Conservation (phyloP, 1,140 invertebrate species). For the Drosophila parvula region DNA sequence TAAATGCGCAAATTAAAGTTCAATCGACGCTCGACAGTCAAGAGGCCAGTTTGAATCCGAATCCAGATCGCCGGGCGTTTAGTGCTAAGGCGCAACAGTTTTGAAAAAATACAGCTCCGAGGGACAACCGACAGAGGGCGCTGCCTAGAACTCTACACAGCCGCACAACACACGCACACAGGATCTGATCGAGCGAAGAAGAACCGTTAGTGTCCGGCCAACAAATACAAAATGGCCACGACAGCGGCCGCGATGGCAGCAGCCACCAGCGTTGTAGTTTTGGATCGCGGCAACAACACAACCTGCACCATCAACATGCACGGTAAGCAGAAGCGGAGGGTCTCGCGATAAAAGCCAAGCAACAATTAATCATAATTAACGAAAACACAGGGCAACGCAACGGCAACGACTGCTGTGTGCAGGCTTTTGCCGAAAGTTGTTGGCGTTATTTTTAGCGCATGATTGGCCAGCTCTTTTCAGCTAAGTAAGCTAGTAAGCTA, state of each 20-base stretch:
- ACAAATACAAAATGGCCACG: conserved; percentile 66
- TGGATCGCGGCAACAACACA: conserved; percentile 97
- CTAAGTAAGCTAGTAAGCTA: conserved; percentile 27
- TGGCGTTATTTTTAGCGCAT: conserved; percentile 78
- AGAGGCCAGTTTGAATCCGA: conserved; percentile 20
- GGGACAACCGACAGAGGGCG: conserved; percentile 24
- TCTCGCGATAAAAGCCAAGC: conserved; percentile 4
- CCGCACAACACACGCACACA: conserved; percentile 1
- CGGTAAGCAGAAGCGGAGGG: conserved; percentile 87
- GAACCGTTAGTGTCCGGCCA: conserved; percentile 51
- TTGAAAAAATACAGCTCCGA: conserved; percentile 16
- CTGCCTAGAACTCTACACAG: conserved; percentile 11
- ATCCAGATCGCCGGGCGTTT: conserved; percentile 48
- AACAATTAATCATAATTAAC: conserved; percentile 81
- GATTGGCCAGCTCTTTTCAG: conserved; percentile 65
- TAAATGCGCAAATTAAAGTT: conserved; percentile 70
- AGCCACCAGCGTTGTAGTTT: conserved; percentile 95
- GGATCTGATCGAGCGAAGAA: conserved; percentile 33
- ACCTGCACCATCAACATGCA: conserved; percentile 97
- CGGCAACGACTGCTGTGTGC: conserved; percentile 44
- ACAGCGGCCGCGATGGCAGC: conserved; percentile 89
- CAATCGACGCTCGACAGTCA: conserved; percentile 51
- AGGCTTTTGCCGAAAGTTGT: conserved; percentile 52
- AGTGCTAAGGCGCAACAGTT: conserved; percentile 37
- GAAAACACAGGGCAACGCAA: conserved; percentile 36